Conservation (phyloP, 92 coral and sea anemone species). For the Desmophyllum pertusum region DNA sequence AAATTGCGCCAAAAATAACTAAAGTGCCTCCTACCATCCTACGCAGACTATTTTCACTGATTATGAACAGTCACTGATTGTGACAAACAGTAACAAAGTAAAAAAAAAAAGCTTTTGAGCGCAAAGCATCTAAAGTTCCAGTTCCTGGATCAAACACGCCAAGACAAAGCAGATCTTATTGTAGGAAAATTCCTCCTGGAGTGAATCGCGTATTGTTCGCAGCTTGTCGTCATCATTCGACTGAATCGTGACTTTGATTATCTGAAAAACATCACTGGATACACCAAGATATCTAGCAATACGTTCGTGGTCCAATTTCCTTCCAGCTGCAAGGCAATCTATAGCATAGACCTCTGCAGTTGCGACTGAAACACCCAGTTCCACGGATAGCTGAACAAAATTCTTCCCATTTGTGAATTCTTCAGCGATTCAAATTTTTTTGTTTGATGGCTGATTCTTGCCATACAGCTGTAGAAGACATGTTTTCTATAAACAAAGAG, state of each 20-base stretch:
- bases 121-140: too few species aligned
- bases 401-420: not conserved
- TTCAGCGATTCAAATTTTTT: not conserved
- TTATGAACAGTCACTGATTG: too few species aligned
- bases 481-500: not conserved
- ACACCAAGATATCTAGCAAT: not conserved
- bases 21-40: too few species aligned
- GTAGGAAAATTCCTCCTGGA: not conserved
- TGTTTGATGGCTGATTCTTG: not conserved
- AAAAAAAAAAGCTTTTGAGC: too few species aligned
- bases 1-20: too few species aligned
- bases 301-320: not conserved
- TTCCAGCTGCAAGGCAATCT: not conserved
- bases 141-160: too few species aligned
- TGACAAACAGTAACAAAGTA: too few species aligned
- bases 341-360: not conserved
- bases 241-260: not conserved
- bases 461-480: not conserved
- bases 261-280: not conserved
- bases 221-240: not conserved
- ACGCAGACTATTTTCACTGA: too few species aligned
- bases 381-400: not conserved
- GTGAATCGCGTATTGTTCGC: not conserved
- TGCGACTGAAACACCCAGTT: not conserved
- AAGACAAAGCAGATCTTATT: not conserved